Evolutionary conservation across 2,113 vertebrate genomes (phyloP).

Genomic region (Burhinus bistriatus): DNA sequence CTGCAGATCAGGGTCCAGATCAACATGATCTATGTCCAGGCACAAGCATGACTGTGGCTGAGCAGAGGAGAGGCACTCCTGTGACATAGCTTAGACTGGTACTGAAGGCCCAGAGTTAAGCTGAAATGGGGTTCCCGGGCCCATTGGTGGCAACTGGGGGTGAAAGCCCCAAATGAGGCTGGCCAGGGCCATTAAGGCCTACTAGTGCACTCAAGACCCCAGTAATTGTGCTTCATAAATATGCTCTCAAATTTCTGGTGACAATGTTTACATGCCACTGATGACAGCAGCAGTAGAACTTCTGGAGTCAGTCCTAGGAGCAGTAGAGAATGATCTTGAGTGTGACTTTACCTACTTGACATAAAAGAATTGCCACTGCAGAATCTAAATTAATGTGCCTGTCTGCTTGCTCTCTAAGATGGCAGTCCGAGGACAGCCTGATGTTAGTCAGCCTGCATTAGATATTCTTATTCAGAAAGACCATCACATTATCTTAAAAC

Average conservation of each 20-base stretch:
- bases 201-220: background rate
- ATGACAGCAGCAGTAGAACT: background rate
- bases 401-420: background rate
- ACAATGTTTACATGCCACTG: background rate
- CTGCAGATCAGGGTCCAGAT: background rate
- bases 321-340: background rate
- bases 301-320: background rate
- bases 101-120: background rate
- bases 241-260: background rate
- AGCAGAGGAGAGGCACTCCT: background rate
- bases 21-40: accelerated
- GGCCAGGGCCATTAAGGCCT: background rate
- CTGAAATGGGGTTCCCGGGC: background rate
- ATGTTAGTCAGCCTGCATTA: background rate
- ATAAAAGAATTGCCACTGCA: background rate
- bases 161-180: background rate
- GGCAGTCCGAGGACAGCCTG: background rate
- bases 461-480: background rate
- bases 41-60: background rate
- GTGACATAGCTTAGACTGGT: background rate
- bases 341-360: background rate
- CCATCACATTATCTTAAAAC: background rate
- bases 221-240: background rate
- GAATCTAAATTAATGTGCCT: background rate
- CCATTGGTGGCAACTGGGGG: background rate